Evolutionary conservation across 2,888 invertebrate species (phyloP).

Genomic region (Zygogramma bicolorata): DNA sequence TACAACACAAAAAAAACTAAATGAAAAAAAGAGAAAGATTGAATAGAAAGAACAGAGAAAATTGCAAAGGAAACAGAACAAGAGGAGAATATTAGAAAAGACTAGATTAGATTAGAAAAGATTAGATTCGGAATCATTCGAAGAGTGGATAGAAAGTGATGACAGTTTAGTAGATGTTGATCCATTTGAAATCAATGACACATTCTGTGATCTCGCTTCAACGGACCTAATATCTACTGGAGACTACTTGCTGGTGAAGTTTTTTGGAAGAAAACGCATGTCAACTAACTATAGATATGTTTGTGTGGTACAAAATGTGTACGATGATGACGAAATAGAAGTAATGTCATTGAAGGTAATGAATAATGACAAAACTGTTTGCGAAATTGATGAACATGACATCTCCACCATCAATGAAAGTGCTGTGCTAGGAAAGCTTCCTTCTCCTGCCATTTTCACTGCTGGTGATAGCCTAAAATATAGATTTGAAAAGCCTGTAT

Average conservation of each 20-base stretch:
- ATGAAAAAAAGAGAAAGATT: constrained; percentile 14
- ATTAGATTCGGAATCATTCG: constrained; percentile 1
- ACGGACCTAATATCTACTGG: constrained; percentile 4
- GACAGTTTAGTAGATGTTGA: constrained; percentile 19
- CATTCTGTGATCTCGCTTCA: constrained; percentile 12
- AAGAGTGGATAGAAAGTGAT: constrained; percentile 18
- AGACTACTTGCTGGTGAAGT: constrained; percentile 20
- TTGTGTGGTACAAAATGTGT: constrained; percentile 10
- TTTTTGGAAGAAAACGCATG: constrained; percentile 16
- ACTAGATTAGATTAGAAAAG: not conserved
- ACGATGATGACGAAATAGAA: constrained; percentile 15
- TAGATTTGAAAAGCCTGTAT: too few species aligned
- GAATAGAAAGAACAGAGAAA: constrained; percentile 10
- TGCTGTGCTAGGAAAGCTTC: constrained; percentile 7
- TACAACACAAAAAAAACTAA: constrained; percentile 13
- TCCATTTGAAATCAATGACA: constrained; percentile 5
- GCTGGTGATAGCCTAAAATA: not conserved
- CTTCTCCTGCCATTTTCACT: not conserved
- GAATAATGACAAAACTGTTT: constrained; percentile 20
- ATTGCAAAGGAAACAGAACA: not conserved
- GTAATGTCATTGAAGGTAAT: constrained; percentile 15
- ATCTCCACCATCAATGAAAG: too few species aligned
- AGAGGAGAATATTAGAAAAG: not conserved
- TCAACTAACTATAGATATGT: constrained; percentile 15
- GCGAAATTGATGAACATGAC: too few species aligned